Evolutionary conservation across 2,113 vertebrate species (phyloP), one percentile per base, ranked within the genome.

Genomic region (Coregonus clupeaformis): DNA sequence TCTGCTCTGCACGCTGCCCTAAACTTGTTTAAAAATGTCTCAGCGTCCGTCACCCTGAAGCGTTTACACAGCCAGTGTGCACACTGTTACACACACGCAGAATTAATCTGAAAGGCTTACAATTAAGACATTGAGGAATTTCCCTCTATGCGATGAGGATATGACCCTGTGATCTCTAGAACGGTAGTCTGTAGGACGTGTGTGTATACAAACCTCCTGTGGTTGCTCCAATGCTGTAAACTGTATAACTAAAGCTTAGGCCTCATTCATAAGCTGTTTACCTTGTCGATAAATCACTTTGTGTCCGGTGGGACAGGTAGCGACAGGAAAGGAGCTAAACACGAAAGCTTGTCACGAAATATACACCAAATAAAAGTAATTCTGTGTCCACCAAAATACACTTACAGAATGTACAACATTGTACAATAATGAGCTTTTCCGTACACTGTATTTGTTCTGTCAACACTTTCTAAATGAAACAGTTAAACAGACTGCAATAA

Each of bases 211-310:
- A 88, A 87, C 78, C 84, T 88, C 85, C 84, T 87, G 84, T 83
- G 88, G 92, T 91, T 91, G 89, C 89, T 90, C 86, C 90, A 89
- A 92, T 89, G 91, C 87, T 91, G 90, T 91, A 91, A 92, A 92
- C 89, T 93, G 91, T 93, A 90, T 92, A 90, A 91, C 90, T 90
- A 90, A 92, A 92, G 90, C 90, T 93, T 89, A 90, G 80, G 86
- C 80, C 86, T 92, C 90, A 91, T 94, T 92, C 89, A 92, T 92
- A 91, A 87, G 87, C 84, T 90, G 91, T 92, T 92, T 92, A 92
- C 89, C 87, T 77, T 88, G 87, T 92, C 90, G 80, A 94, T 93
- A 93, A 91, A 92, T 92, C 93, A 92, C 73, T 3, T 30, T 60
- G 60, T 86, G 86, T 84, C 89, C 82, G 77, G 68, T 86, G 88